Conservation (phyloP, 30 jellyfish, hydroid and myxozoan species). For the Calvadosia cruxmelitensis region DNA sequence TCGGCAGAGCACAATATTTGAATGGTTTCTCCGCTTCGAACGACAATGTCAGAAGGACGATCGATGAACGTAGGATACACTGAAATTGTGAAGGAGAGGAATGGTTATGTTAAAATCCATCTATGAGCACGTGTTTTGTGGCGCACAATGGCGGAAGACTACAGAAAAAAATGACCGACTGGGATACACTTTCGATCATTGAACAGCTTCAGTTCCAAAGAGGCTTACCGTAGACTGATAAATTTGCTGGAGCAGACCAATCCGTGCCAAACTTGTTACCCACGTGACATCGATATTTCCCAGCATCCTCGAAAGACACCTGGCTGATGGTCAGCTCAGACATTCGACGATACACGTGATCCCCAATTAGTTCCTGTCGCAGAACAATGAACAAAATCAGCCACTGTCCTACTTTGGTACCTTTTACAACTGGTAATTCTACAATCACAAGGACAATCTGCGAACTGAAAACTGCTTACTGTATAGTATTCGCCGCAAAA, state of each 20-base stretch:
- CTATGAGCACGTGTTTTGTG: not conserved
- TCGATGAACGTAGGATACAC: constrained; percentile 48
- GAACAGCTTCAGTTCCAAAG: not conserved
- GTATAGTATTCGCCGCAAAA: too few relatives aligned
- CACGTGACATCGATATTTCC: constrained; percentile 77
- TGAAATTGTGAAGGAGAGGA: too few relatives aligned
- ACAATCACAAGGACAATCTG: too few relatives aligned
- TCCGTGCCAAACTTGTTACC: constrained; percentile 73
- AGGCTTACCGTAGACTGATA: constrained; percentile 67
- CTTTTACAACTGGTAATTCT: too few relatives aligned
- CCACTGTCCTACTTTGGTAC: too few relatives aligned
- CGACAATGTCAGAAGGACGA: constrained; percentile 44
- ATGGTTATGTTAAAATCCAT: too few relatives aligned
- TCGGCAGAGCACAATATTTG: constrained; percentile 84
- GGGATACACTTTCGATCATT: not conserved
- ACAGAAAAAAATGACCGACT: not conserved
- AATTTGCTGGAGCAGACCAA: constrained; percentile 66
- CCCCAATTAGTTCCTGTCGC: constrained; percentile 37
- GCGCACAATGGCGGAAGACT: not conserved
- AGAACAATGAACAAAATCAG: constrained; percentile 5
- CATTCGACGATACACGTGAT: constrained; percentile 52
- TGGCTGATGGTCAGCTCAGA: constrained; percentile 38
- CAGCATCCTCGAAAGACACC: constrained; percentile 54
- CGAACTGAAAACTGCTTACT: too few relatives aligned
- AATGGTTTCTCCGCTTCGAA: constrained; percentile 65